These are phyloP conservation scores for Rhyacophila evoluta DNA, from an alignment of 2,888 invertebrate genomes.

Conservation along the genomic window DNA sequence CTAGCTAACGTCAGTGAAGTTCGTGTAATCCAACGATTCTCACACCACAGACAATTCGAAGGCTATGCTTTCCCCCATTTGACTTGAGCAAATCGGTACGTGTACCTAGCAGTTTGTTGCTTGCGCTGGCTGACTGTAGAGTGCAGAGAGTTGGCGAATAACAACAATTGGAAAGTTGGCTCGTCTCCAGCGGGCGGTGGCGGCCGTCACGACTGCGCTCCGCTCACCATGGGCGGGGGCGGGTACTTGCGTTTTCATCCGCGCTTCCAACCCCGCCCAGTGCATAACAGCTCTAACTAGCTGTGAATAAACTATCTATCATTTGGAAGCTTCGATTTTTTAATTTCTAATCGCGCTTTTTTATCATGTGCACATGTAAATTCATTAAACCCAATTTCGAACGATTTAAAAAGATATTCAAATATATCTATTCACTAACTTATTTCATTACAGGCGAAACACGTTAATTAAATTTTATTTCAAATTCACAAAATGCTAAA, in stretches of 20 bases:
- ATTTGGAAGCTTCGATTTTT: too few species aligned
- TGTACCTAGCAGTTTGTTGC: neutral
- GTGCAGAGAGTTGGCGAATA: conserved; percentile 6
- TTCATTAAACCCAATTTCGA: too few species aligned
- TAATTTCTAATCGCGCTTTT: too few species aligned
- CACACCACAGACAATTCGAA: neutral
- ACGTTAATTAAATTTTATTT: too few species aligned
- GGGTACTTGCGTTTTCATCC: conserved; percentile 12
- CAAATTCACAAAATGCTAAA: too few species aligned
- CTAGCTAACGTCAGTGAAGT: too few species aligned
- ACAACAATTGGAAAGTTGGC: conserved; percentile 14
- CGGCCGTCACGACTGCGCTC: conserved; percentile 13
- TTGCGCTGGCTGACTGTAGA: neutral
- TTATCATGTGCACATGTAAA: too few species aligned
- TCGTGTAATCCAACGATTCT: neutral
- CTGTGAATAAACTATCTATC: neutral
- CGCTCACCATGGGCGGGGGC: neutral
- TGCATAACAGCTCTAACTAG: neutral
- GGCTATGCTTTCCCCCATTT: neutral
- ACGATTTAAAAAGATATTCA: too few species aligned
- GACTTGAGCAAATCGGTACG: neutral
- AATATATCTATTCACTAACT: too few species aligned
- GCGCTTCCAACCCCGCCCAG: neutral
- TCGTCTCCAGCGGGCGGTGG: conserved; percentile 8
- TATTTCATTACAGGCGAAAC: too few species aligned